phyloP scores from a whole-genome alignment of 2,888 invertebrate species.

The Quadroppia sp. region DNA sequence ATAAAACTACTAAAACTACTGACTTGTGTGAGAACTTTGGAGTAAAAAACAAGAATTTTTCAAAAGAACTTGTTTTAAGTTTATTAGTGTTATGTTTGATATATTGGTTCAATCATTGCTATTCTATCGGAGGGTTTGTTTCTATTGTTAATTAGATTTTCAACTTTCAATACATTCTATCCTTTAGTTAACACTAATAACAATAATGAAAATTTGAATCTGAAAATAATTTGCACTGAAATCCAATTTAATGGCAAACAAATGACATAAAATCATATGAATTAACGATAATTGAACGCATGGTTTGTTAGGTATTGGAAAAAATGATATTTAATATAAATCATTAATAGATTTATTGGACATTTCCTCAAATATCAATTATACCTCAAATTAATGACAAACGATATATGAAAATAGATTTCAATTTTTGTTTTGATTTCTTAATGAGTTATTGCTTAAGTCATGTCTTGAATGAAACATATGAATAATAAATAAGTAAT shows the following conservation, averaged over 20 bases:
- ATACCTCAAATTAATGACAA: constrained; percentile 1
- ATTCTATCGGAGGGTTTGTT: not conserved
- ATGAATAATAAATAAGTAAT: not conserved
- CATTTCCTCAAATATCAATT: constrained; percentile 21
- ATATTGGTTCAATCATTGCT: constrained; percentile 1
- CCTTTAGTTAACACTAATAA: not conserved
- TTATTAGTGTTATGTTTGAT: not conserved
- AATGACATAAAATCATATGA: not conserved
- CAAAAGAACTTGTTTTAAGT: not conserved
- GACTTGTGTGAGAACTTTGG: constrained; percentile 9
- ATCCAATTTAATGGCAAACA: not conserved
- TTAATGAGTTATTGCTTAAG: constrained; percentile 2
- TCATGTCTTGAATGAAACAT: not conserved
- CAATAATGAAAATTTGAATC: not conserved
- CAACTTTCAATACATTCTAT: not conserved
- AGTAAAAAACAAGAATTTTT: constrained; percentile 4
- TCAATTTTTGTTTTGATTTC: not conserved
- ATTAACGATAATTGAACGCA: not conserved
- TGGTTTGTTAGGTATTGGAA: constrained; percentile 15
- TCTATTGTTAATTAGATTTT: constrained; percentile 5
- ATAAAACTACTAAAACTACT: constrained; percentile 32
- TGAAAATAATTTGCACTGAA: constrained; percentile 11
- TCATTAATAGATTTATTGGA: constrained; percentile 10
- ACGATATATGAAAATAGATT: not conserved
- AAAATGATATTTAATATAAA: constrained; percentile 8